Evolutionary conservation across 2,797 vertebrate genomes (phyloP), one percentile per base, ranked within the genome.

Genomic region (Manis javanica): DNA sequence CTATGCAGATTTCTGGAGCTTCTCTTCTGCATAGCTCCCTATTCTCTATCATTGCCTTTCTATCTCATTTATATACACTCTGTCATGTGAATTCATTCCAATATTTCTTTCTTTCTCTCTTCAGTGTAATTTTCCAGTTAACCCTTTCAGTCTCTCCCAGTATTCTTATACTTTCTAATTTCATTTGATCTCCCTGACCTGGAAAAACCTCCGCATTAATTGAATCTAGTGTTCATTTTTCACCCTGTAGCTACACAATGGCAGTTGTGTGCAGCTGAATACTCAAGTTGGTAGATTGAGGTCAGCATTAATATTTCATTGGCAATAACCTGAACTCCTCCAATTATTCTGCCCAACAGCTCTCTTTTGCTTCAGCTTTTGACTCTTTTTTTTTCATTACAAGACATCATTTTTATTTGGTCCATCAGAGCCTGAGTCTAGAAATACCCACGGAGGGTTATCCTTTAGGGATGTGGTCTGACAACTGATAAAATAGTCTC

Each of bases 381-480:
- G 46, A 46, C 46, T 46, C 46, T 46, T 75, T 86, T 46, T 46
- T 12, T 11, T 46, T 46, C 46, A 46, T 63, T 99, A 99, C 98
- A 98, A 99, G 99, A 99, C 98, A 99, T 98, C 96, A 6, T 95
- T 99, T 99, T 99, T 99, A 99, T 99, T 99, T 99, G 99, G 99
- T 99, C 99, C 99, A 26, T 98, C 96, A 98, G 99, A 99, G 99
- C 99, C 99, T 99, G 99, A 99, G 99, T 99, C 99, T 99, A 99
- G 99, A 99, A 99, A 99, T 98, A 99, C 99, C 99, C 99, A 98
- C 98, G 99, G 46, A 99, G 98, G 97, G 95, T 97, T 95, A 68
- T 34, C n/a, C 29, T 71, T 99, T 98, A 98, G 96, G 97, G 98
- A 97, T 97, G 98, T 97, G 96, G 96, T 24, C 98, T 98, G 99